Percentiles rank a stretch among this genome's conserved stretches.
Evolutionary conservation across 2,797 vertebrate species (phyloP).

Genomic region (Psittacula echo): DNA sequence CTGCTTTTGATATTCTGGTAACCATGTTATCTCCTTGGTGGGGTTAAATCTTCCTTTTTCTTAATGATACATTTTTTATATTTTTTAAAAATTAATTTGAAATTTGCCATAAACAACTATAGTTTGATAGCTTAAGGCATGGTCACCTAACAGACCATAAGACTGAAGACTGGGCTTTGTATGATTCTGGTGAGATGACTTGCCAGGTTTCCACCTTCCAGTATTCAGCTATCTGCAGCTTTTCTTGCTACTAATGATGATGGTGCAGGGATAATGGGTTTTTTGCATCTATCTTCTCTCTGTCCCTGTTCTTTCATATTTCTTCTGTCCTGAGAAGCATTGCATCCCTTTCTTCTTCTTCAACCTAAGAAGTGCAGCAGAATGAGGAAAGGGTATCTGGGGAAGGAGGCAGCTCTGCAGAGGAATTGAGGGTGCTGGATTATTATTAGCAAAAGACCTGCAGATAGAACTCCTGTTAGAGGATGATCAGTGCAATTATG

Average conservation of each 20-base stretch:
- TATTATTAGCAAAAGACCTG: not conserved
- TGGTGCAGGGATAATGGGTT: not conserved
- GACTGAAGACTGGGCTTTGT: not conserved
- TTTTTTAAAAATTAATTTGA: not conserved
- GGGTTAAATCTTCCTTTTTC: not conserved
- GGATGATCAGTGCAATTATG: rapidly evolving
- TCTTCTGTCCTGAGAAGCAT: not conserved
- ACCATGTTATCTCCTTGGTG: not conserved
- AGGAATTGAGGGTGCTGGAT: not conserved
- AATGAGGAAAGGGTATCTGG: not conserved
- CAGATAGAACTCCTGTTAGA: not conserved
- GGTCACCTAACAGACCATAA: not conserved
- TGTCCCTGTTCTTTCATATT: not conserved
- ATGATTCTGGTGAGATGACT: rapidly evolving
- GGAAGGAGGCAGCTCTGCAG: not conserved
- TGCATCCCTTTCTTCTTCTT: not conserved
- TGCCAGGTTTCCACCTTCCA: not conserved
- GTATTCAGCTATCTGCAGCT: not conserved
- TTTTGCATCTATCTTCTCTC: not conserved
- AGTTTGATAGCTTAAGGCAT: not conserved
- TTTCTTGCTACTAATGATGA: not conserved
- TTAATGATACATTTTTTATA: not conserved
- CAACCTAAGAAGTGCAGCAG: not conserved
- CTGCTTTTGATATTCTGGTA: not conserved
- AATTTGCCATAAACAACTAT: not conserved